Evolutionary conservation across 2,113 vertebrate genomes (phyloP).

Genomic region (Leptobrachium ailaonicum): DNA sequence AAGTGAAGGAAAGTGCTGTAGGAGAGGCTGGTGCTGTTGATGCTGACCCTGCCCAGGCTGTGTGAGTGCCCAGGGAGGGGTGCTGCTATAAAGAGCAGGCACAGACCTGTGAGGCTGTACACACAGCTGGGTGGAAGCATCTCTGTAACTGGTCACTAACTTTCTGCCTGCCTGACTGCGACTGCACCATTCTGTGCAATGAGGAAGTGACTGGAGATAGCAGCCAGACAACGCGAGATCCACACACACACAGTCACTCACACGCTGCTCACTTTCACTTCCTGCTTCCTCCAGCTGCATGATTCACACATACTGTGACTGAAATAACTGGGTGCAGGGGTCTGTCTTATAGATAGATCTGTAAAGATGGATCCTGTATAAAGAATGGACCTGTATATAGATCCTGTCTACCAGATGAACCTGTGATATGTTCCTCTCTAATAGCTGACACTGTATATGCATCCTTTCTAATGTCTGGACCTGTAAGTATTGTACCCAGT

Average conservation of each 20-base stretch:
- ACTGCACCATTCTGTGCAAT: not conserved
- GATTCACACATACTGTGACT: too few species aligned
- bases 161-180: too few species aligned
- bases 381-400: too few species aligned
- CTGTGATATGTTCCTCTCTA: too few species aligned
- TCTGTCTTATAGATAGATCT: too few species aligned
- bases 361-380: too few species aligned
- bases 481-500: too few species aligned
- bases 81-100: not conserved
- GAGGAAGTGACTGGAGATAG: not conserved
- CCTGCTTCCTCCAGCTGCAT: too few species aligned
- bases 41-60: not conserved
- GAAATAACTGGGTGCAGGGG: too few species aligned
- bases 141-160: not conserved
- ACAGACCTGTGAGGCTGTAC: not conserved
- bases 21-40: not conserved
- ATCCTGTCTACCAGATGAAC: too few species aligned
- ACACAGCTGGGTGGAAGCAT: not conserved
- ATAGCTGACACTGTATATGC: too few species aligned
- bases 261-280: not conserved
- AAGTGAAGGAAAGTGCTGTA: not conserved
- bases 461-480: too few species aligned
- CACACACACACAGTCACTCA: not conserved
- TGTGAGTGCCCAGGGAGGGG: not conserved
- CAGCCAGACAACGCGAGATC: not conserved